A percentile compares a stretch with the other conserved stretches of the same genome.
Evolutionary conservation across 2,888 invertebrate genomes (phyloP).

Genomic region (Dioctria rufipes): DNA sequence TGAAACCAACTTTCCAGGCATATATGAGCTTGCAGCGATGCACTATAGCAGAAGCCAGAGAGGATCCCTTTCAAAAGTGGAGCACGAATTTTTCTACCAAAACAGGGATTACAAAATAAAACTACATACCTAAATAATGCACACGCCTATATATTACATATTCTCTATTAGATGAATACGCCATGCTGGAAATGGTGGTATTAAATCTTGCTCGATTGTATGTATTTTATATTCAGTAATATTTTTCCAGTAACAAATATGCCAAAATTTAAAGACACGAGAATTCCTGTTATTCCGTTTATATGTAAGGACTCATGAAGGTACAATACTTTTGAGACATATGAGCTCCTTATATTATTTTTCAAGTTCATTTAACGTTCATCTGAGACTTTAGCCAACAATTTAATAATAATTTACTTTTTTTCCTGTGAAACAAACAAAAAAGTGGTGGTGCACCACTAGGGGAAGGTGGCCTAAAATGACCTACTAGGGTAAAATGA

Average conservation of each 20-base stretch:
- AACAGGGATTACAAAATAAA: constrained; percentile 26
- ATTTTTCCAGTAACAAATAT: neutral
- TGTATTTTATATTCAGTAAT: constrained; percentile 5
- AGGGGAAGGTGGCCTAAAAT: too few relatives aligned
- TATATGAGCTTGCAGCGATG: constrained; percentile 26
- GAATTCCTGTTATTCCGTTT: neutral
- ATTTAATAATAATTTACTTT: too few relatives aligned
- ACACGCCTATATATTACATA: neutral
- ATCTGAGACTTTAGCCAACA: too few relatives aligned
- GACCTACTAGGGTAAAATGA: too few relatives aligned
- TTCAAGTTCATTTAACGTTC: too few relatives aligned
- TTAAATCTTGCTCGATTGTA: constrained; percentile 16
- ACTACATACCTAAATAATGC: neutral
- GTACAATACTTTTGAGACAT: too few relatives aligned
- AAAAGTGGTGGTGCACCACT: too few relatives aligned
- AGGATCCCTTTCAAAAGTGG: constrained; percentile 25
- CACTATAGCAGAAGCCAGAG: neutral
- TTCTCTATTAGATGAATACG: too few relatives aligned
- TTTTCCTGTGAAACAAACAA: too few relatives aligned
- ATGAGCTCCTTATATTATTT: too few relatives aligned
- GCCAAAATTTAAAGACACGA: neutral
- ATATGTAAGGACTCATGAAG: too few relatives aligned
- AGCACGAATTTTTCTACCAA: constrained; percentile 38
- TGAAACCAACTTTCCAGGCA: constrained; percentile 22
- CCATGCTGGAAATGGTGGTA: neutral